A percentile compares a stretch with the other conserved stretches of the same genome.
phyloP scores from a whole-genome alignment of 2,888 invertebrate species.

The Agrotis segetum region DNA sequence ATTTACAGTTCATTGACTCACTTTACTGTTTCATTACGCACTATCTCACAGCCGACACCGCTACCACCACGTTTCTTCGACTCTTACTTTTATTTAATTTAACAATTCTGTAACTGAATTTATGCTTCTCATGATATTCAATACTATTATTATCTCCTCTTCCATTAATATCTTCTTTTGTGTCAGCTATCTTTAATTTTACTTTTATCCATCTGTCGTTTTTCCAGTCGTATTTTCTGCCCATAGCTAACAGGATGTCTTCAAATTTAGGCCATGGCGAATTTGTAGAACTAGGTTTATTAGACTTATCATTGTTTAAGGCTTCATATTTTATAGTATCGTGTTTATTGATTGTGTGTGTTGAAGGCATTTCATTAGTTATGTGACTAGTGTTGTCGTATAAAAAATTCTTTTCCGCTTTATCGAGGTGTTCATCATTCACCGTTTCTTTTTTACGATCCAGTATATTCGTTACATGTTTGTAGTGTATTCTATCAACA shows the following conservation, averaged over 20 bases:
- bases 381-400: slow-evolving; percentile 46
- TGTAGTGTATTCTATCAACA: slow-evolving; percentile 72
- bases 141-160: slow-evolving; percentile 68
- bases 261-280: slow-evolving; percentile 85
- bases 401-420: slow-evolving; percentile 59
- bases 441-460: slow-evolving; percentile 66
- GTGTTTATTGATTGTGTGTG: slow-evolving; percentile 30
- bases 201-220: slow-evolving; percentile 89
- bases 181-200: slow-evolving; percentile 70
- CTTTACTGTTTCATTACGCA: slow-evolving; percentile 50
- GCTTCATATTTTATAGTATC: slow-evolving; percentile 36
- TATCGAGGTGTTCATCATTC: slow-evolving; percentile 61
- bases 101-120: slow-evolving; percentile 85
- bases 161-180: slow-evolving; percentile 48
- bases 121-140: slow-evolving; percentile 81
- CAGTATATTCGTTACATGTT: slow-evolving; percentile 70
- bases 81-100: slow-evolving; percentile 85
- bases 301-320: slow-evolving; percentile 47
- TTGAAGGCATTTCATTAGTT: slow-evolving; percentile 45
- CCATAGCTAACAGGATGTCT: slow-evolving; percentile 83
- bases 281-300: slow-evolving; percentile 41
- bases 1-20: slow-evolving; percentile 58
- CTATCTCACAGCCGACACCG: slow-evolving; percentile 88
- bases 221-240: slow-evolving; percentile 87
- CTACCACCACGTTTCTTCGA: slow-evolving; percentile 86